Evolutionary conservation across 1,140 invertebrate genomes (phyloP).

Genomic region (Heliothis virescens): DNA sequence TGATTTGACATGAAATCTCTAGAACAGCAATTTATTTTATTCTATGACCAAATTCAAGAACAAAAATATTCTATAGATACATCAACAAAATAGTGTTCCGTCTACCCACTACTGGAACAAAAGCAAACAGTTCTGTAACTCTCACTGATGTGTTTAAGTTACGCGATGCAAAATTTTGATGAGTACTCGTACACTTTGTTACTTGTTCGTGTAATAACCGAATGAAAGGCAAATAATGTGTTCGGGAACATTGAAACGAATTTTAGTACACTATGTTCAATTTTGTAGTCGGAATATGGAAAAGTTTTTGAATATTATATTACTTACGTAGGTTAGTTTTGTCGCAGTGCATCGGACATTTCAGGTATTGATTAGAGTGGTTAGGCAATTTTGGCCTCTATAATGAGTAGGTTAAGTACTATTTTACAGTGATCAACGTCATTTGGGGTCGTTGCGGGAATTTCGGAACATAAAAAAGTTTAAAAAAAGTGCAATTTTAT

Average conservation of each 20-base stretch:
- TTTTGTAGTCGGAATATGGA: not conserved
- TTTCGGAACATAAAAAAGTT: too few relatives aligned
- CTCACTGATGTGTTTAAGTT: not conserved
- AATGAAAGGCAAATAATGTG: not conserved
- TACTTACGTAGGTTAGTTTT: too few relatives aligned
- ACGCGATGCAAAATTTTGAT: conserved; percentile 18
- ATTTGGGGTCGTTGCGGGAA: too few relatives aligned
- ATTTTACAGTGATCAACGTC: too few relatives aligned
- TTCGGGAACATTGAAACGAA: not conserved
- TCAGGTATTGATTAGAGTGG: too few relatives aligned
- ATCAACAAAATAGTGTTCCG: not conserved
- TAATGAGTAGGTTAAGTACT: too few relatives aligned
- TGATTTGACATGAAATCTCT: too few relatives aligned
- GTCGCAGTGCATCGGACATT: too few relatives aligned
- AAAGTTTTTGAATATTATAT: not conserved
- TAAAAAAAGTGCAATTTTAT: too few relatives aligned
- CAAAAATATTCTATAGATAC: not conserved
- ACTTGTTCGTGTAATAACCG: not conserved
- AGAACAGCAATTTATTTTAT: too few relatives aligned
- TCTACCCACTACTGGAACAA: not conserved
- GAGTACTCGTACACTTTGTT: not conserved
- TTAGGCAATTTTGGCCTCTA: too few relatives aligned
- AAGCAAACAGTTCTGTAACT: not conserved
- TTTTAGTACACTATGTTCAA: not conserved
- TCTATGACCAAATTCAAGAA: not conserved